Base-by-base conservation (phyloP, 2,888 invertebrate genomes). In the Pyrochroa serraticornis region DNA sequence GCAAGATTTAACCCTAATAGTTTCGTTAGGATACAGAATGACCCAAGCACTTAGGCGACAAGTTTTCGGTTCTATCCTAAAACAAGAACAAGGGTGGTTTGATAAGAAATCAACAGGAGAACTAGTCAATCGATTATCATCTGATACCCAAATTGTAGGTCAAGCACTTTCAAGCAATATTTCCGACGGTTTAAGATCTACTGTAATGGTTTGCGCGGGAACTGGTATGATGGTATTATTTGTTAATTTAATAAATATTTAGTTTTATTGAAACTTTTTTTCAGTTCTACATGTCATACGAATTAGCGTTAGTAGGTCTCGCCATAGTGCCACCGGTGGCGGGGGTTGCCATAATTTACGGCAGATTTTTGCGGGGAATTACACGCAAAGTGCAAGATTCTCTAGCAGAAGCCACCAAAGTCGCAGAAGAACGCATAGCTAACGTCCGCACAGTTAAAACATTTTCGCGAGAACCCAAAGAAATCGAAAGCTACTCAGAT, bases 361-460 rank as follows among this genome's bases (percentile, higher is more conserved):
- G 93, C 0, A 84, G 93, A 56, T 94, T 92, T 74, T 89, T 97
- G 1, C 85, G 92, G 36, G 88, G 87, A 45, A 92, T 97, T 64
- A 94, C 97, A 0, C 85, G 87, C 60, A 83, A 87, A 69, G 86
- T 96, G 50, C 89, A 93, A 75, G 92, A 91, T 73, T 79, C 85
- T 8, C 78, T 88, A 38, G 90, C 91, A 0, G 80, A 80, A 33
- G 82, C 84, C 5, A 81, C 82, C 34, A 82, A 93, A 82, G 85
- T 92, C 52, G 95, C 95, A 0, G 96, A 97, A 80, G 97, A 97
- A 77, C 89, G 91, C 70, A 91, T 96, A 64, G 87, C 92, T 7
- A 97, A 95, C 75, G 90, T 97, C 62, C 86, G 94, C 74, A 97
- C 97, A 1, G 97, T 98, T 0, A 91, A 96, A 79, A 89, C 92